Conservation (phyloP, 2,113 vertebrate species). For the Eira barbara region DNA sequence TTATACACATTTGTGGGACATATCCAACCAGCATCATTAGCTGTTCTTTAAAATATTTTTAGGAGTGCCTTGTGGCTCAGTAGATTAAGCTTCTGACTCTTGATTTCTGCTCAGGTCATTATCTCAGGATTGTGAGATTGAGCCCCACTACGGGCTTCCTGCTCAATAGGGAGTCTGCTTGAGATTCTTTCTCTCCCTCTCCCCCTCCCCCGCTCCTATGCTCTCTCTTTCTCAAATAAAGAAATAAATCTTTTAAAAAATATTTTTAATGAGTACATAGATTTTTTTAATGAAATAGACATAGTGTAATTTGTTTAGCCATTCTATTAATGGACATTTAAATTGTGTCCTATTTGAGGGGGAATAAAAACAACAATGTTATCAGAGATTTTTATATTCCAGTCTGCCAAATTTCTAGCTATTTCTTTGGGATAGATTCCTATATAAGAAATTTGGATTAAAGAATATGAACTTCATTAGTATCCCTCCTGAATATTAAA, state of each 20-base stretch:
- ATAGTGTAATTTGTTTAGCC: not conserved
- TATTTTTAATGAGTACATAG: not conserved
- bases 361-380: not conserved
- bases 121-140: not conserved
- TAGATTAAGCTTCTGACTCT: not conserved
- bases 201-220: not conserved
- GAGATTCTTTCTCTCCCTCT: not conserved
- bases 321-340: not conserved
- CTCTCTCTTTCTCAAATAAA: not conserved
- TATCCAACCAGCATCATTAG: not conserved
- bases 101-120: not conserved
- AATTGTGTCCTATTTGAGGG: not conserved
- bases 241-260: not conserved
- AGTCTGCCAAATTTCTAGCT: not conserved
- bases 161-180: not conserved
- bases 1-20: conserved; percentile 24
- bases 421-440: not conserved
- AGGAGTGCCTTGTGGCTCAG: not conserved
- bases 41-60: not conserved
- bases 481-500: not conserved
- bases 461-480: not conserved
- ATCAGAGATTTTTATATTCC: not conserved
- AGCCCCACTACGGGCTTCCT: not conserved
- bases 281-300: not conserved
- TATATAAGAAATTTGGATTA: not conserved